A percentile compares a stretch with the other conserved stretches of the same genome.
These are phyloP conservation scores for Valencia hispanica DNA, from an alignment of 2,797 vertebrate species.

Conservation along the genomic window DNA sequence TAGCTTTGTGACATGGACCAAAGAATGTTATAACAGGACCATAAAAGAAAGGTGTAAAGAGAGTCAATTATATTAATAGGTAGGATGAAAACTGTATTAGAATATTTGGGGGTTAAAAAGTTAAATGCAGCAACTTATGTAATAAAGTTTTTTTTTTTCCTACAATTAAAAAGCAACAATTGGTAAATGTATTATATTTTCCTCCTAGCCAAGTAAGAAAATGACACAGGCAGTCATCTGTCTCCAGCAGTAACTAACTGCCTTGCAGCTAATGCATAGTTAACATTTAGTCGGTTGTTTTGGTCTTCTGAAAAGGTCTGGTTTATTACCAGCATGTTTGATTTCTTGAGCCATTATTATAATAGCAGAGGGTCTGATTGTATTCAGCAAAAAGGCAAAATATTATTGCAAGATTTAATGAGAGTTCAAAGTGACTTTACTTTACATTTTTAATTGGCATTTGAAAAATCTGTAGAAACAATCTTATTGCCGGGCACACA, in stretches of 20 bases:
- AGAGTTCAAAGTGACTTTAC: no score
- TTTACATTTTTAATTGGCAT: no score
- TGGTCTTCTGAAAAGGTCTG: no score
- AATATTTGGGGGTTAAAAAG: background rate
- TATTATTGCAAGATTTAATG: no score
- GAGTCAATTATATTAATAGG: slow-evolving; percentile 27
- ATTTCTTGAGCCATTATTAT: no score
- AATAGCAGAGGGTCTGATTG: no score
- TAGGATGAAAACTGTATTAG: background rate
- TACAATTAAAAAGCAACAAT: background rate
- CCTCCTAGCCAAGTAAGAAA: background rate
- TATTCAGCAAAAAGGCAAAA: no score
- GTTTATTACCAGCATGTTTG: no score
- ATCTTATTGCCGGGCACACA: no score
- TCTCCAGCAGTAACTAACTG: background rate
- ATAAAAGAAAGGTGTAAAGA: slow-evolving; percentile 15
- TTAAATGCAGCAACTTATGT: background rate
- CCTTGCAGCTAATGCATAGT: no score
- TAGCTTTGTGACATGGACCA: background rate
- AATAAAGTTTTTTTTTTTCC: background rate
- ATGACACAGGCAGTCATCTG: background rate
- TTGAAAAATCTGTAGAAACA: no score
- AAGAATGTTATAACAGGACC: background rate
- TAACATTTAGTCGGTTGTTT: no score
- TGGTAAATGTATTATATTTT: background rate